Evolutionary conservation across 2,888 invertebrate species (phyloP).

Genomic region (Orchestes rusci): DNA sequence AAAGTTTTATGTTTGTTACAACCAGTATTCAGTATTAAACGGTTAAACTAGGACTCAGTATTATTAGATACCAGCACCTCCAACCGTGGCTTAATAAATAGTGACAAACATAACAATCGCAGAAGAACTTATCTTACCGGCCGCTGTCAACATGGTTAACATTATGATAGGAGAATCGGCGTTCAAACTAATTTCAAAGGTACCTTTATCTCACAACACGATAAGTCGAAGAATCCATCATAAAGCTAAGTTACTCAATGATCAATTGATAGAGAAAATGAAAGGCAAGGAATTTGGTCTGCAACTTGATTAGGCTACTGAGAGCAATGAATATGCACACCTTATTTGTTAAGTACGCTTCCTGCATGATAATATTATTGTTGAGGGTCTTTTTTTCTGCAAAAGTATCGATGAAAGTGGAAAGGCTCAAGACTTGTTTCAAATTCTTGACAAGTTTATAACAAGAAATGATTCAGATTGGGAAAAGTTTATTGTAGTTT

Average conservation of each 20-base stretch:
- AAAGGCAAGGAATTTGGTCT: too few species aligned
- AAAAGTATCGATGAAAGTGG: slow-evolving; percentile 10
- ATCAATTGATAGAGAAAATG: slow-evolving; percentile 19
- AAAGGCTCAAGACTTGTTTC: slow-evolving; percentile 18
- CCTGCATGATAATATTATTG: slow-evolving; percentile 16
- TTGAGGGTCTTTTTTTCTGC: too few species aligned
- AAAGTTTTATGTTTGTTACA: too few species aligned
- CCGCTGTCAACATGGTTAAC: slow-evolving; percentile 28
- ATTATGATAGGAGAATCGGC: slow-evolving; percentile 28
- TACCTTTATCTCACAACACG: slow-evolving; percentile 26
- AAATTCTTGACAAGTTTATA: slow-evolving; percentile 24
- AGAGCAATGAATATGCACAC: slow-evolving; percentile 19
- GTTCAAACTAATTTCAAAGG: slow-evolving; percentile 24
- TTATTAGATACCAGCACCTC: too few species aligned
- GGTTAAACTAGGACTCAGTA: too few species aligned
- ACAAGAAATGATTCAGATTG: slow-evolving; percentile 21
- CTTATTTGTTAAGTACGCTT: slow-evolving; percentile 14
- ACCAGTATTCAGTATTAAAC: too few species aligned
- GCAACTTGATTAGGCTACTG: too few species aligned
- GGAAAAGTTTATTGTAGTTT: slow-evolving; percentile 13
- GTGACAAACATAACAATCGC: too few species aligned
- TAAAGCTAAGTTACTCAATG: slow-evolving; percentile 19
- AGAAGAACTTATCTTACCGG: slow-evolving; percentile 28
- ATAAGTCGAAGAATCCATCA: slow-evolving; percentile 25
- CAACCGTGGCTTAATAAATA: too few species aligned